Evolutionary conservation across 2,888 invertebrate genomes (phyloP), one percentile per base, ranked within the genome.

Genomic region (Coelinius sp.): DNA sequence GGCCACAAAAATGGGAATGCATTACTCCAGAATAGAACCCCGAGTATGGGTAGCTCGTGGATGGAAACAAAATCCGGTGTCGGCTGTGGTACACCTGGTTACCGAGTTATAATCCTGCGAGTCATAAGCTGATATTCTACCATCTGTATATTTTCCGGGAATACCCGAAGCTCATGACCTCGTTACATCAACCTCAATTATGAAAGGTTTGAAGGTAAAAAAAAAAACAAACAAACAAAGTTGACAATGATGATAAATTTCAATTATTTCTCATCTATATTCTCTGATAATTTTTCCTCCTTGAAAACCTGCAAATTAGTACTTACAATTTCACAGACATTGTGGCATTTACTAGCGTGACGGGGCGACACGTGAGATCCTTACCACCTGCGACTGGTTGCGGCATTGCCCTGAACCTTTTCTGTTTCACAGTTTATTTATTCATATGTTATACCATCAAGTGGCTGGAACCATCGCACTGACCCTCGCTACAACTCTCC

Each of bases 311-410:
- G n/a, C 24, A 10, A 5, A 5, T 53, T 14, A 14, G 14, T 56
- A 20, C 17, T 4, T 2, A 31, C 8, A 64, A 27, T 27, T 25
- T 12, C 46, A 14, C 12, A 46, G 59, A 68, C 31, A 62, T 6
- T 31, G 52, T n/a, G 35, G 59, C 64, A n/a, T 8, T 22, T n/a
- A 24, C 35, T 25, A 71, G 41, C 68, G 17, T 52, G 62, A 56
- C 62, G 66, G 46, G 14, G 25, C 24, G 65, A 65, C 72, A 73
- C 73, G 76, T 78, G 78, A 76, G 78, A 78, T 75, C 73, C 56
- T 67, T 59, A 52, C 68, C 76, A 78, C 78, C 76, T 78, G 78
- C 76, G 63, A 59, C 66, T 70, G 72, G 59, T 12, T 52, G 52
- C 10, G 52, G 52, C 74, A 68, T 35, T 62, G 69, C 38, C 64